A percentile compares a stretch with the other conserved stretches of the same genome.
Conservation (phyloP, 2,113 vertebrate genomes). For the Thymallus thymallus region DNA sequence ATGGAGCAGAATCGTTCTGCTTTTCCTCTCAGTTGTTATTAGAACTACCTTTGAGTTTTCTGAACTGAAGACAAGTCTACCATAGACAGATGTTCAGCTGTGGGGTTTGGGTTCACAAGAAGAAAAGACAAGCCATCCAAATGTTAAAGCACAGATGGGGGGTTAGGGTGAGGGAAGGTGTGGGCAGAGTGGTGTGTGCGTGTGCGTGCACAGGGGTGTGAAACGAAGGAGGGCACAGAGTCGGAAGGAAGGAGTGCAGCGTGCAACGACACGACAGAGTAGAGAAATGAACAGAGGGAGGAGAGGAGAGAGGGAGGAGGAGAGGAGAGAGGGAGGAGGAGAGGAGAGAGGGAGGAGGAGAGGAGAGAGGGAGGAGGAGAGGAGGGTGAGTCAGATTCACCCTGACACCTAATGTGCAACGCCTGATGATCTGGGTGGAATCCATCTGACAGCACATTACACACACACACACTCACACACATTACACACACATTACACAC, state of each 20-base stretch:
- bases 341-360: conserved; percentile 45
- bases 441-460: conserved; percentile 69
- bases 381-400: conserved; percentile 70
- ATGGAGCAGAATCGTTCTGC: too few relatives aligned
- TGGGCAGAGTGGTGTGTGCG: too few relatives aligned
- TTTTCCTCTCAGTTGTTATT: too few relatives aligned
- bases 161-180: too few relatives aligned
- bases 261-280: conserved; percentile 56
- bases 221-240: conserved; percentile 29
- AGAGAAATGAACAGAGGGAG: conserved; percentile 50
- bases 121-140: conserved; percentile 49
- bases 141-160: conserved; percentile 42
- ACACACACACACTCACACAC: conserved; percentile 34
- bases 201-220: conserved; percentile 5
- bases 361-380: conserved; percentile 50
- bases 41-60: too few relatives aligned
- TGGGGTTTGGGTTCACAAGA: conserved; percentile 46
- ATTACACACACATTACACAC: conserved; percentile 33
- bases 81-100: conserved; percentile 34
- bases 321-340: conserved; percentile 69
- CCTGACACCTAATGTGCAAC: conserved; percentile 64
- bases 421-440: conserved; percentile 63
- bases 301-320: conserved; percentile 43
- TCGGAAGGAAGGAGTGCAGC: conserved; percentile 30
- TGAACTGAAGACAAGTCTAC: too few relatives aligned